Base-by-base conservation (phyloP, 2,888 invertebrate genomes). In the Ecdyonurus torrentis region DNA sequence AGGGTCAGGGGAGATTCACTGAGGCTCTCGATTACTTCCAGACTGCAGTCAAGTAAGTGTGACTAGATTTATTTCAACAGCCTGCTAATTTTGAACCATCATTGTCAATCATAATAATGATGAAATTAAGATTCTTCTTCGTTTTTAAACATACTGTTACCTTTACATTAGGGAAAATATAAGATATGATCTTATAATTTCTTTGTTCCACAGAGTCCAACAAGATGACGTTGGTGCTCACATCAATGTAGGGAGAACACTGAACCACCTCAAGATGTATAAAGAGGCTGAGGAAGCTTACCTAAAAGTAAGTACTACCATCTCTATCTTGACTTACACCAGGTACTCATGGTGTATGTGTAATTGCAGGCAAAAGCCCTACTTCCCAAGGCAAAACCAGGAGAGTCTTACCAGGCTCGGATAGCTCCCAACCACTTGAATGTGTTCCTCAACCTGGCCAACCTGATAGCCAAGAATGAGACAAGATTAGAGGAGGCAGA, bases 151-250 rank as follows among this genome's bases (percentile, higher is more conserved):
- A n/a, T n/a, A n/a, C n/a, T n/a, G n/a, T n/a, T n/a, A n/a, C n/a
- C n/a, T n/a, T n/a, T n/a, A n/a, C n/a, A n/a, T n/a, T n/a, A n/a
- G n/a, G n/a, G n/a, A n/a, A n/a, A n/a, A n/a, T n/a, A n/a, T 50
- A 50, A 50, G 50, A 50, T 10, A 7, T 10, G 10, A 50, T 50
- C 10, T 50, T 50, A 50, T 50, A 50, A 50, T 50, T 50, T 50
- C 18, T 50, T 18, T 18, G 18, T n/a, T n/a, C n/a, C n/a, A n/a
- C 69, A 80, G 83, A 71, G 94, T 96, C 7, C 97, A 97, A 75
- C 87, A 89, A 18, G 96, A 96, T 73, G 96, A 97, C 74, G 92
- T 96, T 59, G 96, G 96, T 0, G 95, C 96, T 2, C 94, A 96
- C 74, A 96, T 97, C 69, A 97, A 97, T 76, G 96, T 97, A 2